These are phyloP conservation scores for Andrena dorsata DNA, from an alignment of 2,888 invertebrate genomes.

Conservation along the genomic window DNA sequence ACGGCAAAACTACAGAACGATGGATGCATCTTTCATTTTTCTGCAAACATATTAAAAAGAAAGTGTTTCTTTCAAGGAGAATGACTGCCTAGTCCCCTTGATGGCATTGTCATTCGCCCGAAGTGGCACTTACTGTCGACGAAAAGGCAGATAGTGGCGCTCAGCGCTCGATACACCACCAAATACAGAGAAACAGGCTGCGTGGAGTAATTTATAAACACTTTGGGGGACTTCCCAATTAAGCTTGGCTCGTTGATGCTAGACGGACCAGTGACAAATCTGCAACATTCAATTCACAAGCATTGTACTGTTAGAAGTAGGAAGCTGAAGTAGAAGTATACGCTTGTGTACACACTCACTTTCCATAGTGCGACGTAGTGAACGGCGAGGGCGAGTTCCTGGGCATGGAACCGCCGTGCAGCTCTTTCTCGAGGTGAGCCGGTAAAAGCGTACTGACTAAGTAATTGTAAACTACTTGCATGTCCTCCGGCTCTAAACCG, in stretches of 20 bases:
- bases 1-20: no score
- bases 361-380: slow-evolving; percentile 86
- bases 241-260: slow-evolving; percentile 86
- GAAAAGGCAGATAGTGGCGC: slow-evolving; percentile 94
- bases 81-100: no score
- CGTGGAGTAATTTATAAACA: slow-evolving; percentile 88
- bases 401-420: slow-evolving; percentile 89
- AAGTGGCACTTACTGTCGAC: slow-evolving; percentile 89
- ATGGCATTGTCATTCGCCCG: neutral
- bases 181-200: slow-evolving; percentile 89
- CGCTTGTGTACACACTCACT: slow-evolving; percentile 73
- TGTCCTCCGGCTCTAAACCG: slow-evolving; percentile 93
- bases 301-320: neutral
- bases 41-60: no score
- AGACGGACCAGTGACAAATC: slow-evolving; percentile 90
- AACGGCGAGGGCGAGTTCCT: slow-evolving; percentile 86
- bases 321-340: neutral
- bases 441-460: slow-evolving; percentile 92
- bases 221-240: slow-evolving; percentile 89
- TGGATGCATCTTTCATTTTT: no score
- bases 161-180: slow-evolving; percentile 93
- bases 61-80: no score
- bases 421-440: slow-evolving; percentile 90
- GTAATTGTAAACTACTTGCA: slow-evolving; percentile 96
- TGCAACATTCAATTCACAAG: slow-evolving; percentile 69